phyloP scores from a whole-genome alignment of 1,140 invertebrate genomes.

The Hermetia illucens region DNA sequence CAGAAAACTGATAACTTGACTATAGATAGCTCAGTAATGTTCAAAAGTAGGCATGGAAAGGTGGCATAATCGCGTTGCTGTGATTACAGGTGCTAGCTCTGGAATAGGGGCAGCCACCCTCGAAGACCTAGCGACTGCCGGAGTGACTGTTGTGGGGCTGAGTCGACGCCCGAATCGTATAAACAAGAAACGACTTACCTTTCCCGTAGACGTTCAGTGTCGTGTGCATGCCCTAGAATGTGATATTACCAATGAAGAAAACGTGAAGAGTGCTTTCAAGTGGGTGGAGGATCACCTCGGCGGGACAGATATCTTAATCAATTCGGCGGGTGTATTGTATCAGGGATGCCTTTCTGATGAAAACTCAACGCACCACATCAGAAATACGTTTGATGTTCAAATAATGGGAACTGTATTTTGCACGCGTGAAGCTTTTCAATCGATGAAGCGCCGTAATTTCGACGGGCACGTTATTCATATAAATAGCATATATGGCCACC shows the following conservation, averaged over 20 bases:
- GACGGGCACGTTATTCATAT: slow-evolving; percentile 53
- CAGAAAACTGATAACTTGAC: no score
- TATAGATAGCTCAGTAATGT: no score
- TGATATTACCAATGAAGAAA: slow-evolving; percentile 47
- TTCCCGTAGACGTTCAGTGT: slow-evolving; percentile 14
- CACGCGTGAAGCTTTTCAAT: slow-evolving; percentile 42
- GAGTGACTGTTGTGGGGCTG: slow-evolving; percentile 48
- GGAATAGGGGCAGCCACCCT: slow-evolving; percentile 46
- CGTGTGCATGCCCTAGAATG: slow-evolving; percentile 33
- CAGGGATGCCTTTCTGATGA: slow-evolving; percentile 18
- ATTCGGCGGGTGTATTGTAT: slow-evolving; percentile 47
- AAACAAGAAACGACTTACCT: slow-evolving; percentile 25
- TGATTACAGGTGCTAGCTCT: slow-evolving; percentile 51
- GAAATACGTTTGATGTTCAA: slow-evolving; percentile 45
- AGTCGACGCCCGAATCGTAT: slow-evolving; percentile 42
- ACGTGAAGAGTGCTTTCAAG: slow-evolving; percentile 44
- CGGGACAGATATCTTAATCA: slow-evolving; percentile 49
- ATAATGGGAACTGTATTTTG: slow-evolving; percentile 44
- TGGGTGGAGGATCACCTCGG: slow-evolving; percentile 41
- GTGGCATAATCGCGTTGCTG: slow-evolving; percentile 42
- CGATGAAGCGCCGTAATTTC: slow-evolving; percentile 43
- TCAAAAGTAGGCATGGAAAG: slow-evolving; percentile 40
- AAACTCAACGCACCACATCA: slow-evolving; percentile 30
- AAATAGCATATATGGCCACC: slow-evolving; percentile 39
- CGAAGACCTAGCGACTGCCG: slow-evolving; percentile 35